phyloP scores from a whole-genome alignment of 2,888 invertebrate genomes.

The Phanerotoma sp. region DNA sequence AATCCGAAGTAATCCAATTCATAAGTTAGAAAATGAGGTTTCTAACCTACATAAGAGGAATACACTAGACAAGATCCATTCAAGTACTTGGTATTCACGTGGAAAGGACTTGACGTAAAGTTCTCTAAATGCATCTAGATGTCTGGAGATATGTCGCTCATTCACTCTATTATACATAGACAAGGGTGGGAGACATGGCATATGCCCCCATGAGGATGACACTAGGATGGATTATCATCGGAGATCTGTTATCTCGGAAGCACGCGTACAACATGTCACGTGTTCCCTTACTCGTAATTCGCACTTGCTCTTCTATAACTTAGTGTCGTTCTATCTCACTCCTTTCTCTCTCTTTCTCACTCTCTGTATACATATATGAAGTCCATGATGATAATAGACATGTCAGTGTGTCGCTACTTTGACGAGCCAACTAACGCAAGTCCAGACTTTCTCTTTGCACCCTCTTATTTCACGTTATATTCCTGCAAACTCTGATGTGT shows the following conservation, averaged over 20 bases:
- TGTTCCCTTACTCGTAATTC: conserved; percentile 34
- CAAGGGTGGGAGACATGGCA: conserved; percentile 30
- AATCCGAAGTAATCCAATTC: conserved; percentile 33
- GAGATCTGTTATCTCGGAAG: conserved; percentile 55
- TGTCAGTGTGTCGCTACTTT: conserved; percentile 56
- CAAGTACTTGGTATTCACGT: conserved; percentile 2
- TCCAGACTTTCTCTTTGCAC: conserved; percentile 1
- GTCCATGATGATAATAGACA: conserved; percentile 56
- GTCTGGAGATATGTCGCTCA: not conserved
- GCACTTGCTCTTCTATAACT: conserved; percentile 14
- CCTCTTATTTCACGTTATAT: conserved; percentile 25
- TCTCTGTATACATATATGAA: conserved; percentile 20
- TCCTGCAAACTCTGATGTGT: too few species aligned
- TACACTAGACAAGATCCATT: not conserved
- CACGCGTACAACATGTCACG: conserved; percentile 46
- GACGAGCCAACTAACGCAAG: conserved; percentile 53
- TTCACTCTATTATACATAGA: not conserved
- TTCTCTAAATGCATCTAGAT: not conserved
- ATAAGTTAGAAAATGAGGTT: not conserved
- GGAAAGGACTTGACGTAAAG: conserved; percentile 3
- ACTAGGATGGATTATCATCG: conserved; percentile 51
- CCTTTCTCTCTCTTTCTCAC: too few species aligned
- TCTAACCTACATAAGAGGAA: too few species aligned
- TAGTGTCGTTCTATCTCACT: too few species aligned
- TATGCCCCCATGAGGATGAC: conserved; percentile 41